Conservation (phyloP, 2,113 vertebrate genomes). For the crab-eating macaque (Macaca fascicularis) region T2T-MFA8v1.1 NC_088395.1:77728001-77728500, state of each 20-base stretch:
- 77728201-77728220: conserved; percentile 9
- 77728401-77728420: conserved; percentile 21
- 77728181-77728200: background rate
- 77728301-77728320: background rate
- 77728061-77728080: background rate
- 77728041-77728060: background rate
- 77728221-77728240: background rate
- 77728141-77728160: background rate
- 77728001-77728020: background rate
- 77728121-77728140: background rate
- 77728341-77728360: background rate
- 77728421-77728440: background rate
- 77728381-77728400: background rate
- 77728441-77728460: background rate
- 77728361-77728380: conserved; percentile 10
- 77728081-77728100: conserved; percentile 2
- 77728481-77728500: background rate
- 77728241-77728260: background rate
- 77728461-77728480: background rate
- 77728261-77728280: background rate
- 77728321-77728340: background rate
- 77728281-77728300: background rate
- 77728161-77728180: background rate
- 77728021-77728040: background rate
- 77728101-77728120: background rate